A percentile compares a stretch with the other conserved stretches of the same genome.
These are phyloP conservation scores for Cosmia trapezina DNA, from an alignment of 2,888 invertebrate genomes.

Conservation along the genomic window DNA sequence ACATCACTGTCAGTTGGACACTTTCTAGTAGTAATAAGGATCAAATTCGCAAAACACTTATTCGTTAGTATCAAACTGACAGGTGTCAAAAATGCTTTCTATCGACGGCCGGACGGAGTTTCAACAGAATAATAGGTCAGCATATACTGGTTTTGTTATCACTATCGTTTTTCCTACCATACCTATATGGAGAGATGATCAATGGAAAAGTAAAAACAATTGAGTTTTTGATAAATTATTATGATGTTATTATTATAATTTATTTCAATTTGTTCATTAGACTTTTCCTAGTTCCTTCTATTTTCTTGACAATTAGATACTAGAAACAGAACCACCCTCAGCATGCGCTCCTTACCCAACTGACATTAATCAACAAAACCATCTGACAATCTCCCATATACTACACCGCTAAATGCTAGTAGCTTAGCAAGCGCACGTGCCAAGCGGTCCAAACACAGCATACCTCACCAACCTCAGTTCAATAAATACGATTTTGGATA, in stretches of 20 bases:
- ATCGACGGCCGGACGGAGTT: no score
- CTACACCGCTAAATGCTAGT: constrained; percentile 50
- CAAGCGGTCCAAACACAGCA: constrained; percentile 50
- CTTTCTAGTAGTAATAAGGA: no score
- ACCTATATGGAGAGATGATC: no score
- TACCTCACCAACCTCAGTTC: constrained; percentile 58
- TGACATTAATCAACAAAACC: constrained; percentile 14
- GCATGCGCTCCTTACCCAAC: background rate
- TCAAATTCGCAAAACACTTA: no score
- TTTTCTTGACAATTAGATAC: no score
- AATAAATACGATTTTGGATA: constrained; percentile 70
- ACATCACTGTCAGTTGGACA: no score
- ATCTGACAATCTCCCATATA: constrained; percentile 51
- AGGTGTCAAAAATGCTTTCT: no score
- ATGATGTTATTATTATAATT: no score
- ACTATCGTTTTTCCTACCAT: no score
- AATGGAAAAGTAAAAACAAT: background rate
- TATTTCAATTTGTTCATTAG: no score
- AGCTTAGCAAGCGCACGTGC: constrained; percentile 63
- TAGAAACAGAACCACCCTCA: background rate
- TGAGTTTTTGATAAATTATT: background rate
- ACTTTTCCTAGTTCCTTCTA: no score
- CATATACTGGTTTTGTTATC: background rate
- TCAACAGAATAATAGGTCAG: background rate
- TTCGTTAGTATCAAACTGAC: no score